A percentile compares a stretch with the other conserved stretches of the same genome.
These are phyloP conservation scores for Bombus terrestris DNA, from an alignment of 1,140 invertebrate genomes.

Conservation along the genomic window DNA sequence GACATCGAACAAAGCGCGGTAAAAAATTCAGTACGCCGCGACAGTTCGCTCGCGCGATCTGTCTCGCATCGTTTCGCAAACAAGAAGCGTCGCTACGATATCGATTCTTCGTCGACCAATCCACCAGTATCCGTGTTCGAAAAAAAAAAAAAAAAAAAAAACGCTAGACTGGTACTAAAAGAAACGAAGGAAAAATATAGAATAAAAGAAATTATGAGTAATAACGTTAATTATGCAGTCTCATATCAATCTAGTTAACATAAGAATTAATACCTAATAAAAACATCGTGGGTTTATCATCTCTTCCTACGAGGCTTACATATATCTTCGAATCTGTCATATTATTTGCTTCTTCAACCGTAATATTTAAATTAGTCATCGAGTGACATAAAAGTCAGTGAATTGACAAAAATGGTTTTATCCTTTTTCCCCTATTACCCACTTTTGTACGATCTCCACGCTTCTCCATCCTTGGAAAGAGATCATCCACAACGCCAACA, in stretches of 20 bases:
- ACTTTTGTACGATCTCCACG: no score
- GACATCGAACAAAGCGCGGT: not conserved
- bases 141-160: not conserved
- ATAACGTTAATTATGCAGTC: no score
- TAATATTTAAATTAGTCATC: not conserved
- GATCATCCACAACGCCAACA: not conserved
- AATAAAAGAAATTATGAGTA: not conserved
- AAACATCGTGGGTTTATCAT: no score
- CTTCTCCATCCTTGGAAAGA: not conserved
- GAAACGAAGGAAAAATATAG: not conserved
- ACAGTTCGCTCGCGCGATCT: constrained; percentile 4
- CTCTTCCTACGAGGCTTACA: no score
- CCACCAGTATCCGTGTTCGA: no score
- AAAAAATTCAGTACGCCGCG: constrained; percentile 15
- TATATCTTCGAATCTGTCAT: no score
- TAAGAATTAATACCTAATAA: no score
- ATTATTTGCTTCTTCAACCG: not conserved
- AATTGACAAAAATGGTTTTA: not conserved
- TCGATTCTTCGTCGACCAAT: not conserved
- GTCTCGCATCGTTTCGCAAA: constrained; percentile 9
- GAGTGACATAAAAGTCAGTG: not conserved
- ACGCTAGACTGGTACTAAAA: not conserved
- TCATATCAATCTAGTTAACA: no score
- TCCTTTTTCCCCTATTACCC: no score
- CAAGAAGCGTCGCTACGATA: constrained; percentile 5